Percentiles rank a stretch among this genome's conserved stretches.
Conservation (phyloP, 2,113 vertebrate species). For the Willisornis vidua region DNA sequence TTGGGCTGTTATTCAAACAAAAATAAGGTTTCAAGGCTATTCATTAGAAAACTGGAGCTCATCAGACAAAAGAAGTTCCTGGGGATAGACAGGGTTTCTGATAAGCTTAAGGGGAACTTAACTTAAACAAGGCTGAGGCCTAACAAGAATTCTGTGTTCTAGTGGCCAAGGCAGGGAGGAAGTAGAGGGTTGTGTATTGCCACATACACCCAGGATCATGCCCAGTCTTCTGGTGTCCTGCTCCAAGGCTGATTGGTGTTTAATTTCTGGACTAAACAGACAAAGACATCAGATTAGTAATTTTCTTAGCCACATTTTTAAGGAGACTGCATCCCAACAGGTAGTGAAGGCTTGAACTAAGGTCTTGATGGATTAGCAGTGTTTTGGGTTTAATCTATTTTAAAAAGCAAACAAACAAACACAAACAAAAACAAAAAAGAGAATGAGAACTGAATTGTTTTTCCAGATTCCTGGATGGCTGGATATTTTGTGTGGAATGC, state of each 20-base stretch:
- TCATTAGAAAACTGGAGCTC: not conserved
- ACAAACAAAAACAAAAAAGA: not conserved
- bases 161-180: not conserved
- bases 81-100: not conserved
- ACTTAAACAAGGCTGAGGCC: not conserved
- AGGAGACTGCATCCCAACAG: accelerated
- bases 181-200: not conserved
- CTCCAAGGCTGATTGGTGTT: not conserved
- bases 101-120: not conserved
- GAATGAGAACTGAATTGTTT: not conserved
- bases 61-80: not conserved
- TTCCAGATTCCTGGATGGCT: not conserved
- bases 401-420: not conserved
- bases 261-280: not conserved
- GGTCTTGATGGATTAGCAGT: not conserved
- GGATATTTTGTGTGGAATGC: not conserved
- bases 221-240: not conserved
- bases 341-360: not conserved
- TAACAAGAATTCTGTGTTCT: not conserved
- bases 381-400: not conserved
- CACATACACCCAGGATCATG: not conserved
- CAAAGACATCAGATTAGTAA: not conserved
- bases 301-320: not conserved
- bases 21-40: not conserved
- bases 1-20: not conserved